phyloP scores from a whole-genome alignment of 1,140 invertebrate genomes.

The Coelopa frigida region DNA sequence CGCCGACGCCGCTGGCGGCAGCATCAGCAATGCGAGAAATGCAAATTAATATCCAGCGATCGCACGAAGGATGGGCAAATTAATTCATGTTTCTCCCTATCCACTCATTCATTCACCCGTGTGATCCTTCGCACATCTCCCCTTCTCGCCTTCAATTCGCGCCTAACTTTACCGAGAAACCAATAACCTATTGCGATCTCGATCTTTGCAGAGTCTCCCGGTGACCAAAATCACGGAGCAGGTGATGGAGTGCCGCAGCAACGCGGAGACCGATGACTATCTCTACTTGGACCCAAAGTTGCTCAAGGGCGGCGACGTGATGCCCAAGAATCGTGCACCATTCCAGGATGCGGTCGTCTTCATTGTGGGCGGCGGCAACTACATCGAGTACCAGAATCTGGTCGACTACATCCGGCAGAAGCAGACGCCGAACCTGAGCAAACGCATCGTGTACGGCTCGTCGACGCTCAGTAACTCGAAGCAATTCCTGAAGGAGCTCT shows the following conservation, averaged over 20 bases:
- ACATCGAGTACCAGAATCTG: constrained; percentile 99
- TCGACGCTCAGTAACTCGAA: constrained; percentile 86
- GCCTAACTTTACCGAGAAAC: too few species aligned
- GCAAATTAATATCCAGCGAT: too few species aligned
- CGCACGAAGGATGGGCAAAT: too few species aligned
- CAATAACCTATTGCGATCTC: too few species aligned
- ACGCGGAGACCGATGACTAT: constrained; percentile 77
- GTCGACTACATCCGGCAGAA: constrained; percentile 88
- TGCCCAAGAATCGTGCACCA: constrained; percentile 58
- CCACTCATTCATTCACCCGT: too few species aligned
- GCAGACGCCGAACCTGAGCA: constrained; percentile 60
- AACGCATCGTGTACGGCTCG: constrained; percentile 89
- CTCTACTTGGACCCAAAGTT: constrained; percentile 90
- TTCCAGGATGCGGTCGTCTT: constrained; percentile 93
- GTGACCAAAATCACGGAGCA: constrained; percentile 88
- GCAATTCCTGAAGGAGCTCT: constrained; percentile 88
- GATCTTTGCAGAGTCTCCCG: constrained; percentile 65
- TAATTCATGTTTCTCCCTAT: too few species aligned
- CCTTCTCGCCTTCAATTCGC: too few species aligned
- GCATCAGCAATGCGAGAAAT: too few species aligned
- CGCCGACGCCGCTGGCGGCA: too few species aligned
- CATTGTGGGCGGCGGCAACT: constrained; percentile 96
- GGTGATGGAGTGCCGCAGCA: constrained; percentile 78
- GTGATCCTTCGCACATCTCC: too few species aligned
- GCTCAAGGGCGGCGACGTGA: constrained; percentile 62